Evolutionary conservation across 2,113 vertebrate species (phyloP).

Genomic region (Vulpes vulpes): DNA sequence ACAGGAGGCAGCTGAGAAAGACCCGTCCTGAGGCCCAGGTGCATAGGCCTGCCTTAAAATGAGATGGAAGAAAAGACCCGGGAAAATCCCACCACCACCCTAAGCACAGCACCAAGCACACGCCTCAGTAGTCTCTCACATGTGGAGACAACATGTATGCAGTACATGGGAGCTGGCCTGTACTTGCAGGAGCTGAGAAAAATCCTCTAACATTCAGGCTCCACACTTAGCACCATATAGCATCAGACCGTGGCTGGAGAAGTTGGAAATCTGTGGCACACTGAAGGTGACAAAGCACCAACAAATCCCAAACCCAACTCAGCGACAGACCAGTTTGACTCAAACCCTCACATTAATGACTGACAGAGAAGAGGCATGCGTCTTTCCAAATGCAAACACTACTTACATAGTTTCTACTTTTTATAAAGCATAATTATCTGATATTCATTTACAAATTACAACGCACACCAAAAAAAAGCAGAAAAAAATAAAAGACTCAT

Average conservation of each 20-base stretch:
- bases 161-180: neutral
- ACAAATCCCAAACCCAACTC: neutral
- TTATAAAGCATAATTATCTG: neutral
- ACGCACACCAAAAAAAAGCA: neutral
- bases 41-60: neutral
- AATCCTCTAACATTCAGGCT: neutral
- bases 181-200: neutral
- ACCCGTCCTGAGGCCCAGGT: too few species aligned
- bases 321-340: neutral
- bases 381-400: neutral
- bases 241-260: neutral
- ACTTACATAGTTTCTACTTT: neutral
- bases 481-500: too few species aligned
- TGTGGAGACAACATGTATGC: neutral
- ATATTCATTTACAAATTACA: neutral
- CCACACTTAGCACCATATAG: neutral
- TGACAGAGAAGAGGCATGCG: neutral
- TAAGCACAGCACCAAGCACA: neutral
- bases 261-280: neutral
- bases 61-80: neutral
- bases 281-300: neutral
- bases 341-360: neutral
- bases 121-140: neutral
- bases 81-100: neutral
- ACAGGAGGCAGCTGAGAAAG: neutral